These are phyloP conservation scores for Puffinus mauretanicus DNA, from an alignment of 2,113 vertebrate species.

Conservation along the genomic window DNA sequence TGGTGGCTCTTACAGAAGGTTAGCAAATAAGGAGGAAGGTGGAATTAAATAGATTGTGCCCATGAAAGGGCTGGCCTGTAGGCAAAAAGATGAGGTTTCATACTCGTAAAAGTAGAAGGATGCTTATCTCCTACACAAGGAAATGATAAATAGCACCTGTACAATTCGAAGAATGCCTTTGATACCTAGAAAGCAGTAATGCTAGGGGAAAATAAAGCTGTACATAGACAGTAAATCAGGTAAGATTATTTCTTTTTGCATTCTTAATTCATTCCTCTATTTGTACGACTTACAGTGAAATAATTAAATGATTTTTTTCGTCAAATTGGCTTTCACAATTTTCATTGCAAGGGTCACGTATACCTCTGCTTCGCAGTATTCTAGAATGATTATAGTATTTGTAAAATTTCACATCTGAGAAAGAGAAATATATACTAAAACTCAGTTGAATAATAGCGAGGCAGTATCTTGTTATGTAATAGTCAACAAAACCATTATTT, in stretches of 20 bases:
- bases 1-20: neutral
- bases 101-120: neutral
- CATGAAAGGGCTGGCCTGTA: neutral
- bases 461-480: neutral
- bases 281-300: neutral
- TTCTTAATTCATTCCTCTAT: neutral
- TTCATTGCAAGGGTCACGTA: neutral
- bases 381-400: neutral
- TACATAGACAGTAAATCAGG: neutral
- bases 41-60: neutral
- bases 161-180: neutral
- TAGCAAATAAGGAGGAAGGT: neutral
- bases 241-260: neutral
- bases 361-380: neutral
- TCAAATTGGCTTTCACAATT: neutral
- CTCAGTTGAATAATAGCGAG: neutral
- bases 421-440: neutral
- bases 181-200: neutral
- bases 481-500: constrained; percentile 27
- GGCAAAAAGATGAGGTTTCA: neutral
- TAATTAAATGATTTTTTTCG: neutral
- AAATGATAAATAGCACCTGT: neutral
- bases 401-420: neutral
- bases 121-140: neutral
- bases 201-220: neutral